These are phyloP conservation scores for Papilio machaon DNA, from an alignment of 1,140 invertebrate genomes.

Conservation along the genomic window DNA sequence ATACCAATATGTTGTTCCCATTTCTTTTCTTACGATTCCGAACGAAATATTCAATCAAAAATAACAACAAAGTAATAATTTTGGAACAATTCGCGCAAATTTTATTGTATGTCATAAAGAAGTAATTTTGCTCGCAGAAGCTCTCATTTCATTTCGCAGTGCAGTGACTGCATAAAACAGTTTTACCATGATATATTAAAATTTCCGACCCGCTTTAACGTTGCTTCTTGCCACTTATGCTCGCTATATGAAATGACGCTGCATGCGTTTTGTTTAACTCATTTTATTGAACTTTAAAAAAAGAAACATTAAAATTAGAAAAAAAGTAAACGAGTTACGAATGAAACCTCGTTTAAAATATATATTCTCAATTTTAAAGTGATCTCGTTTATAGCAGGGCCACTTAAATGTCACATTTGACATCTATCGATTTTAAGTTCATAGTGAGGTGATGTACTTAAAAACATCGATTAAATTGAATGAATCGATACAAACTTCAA, in stretches of 20 bases:
- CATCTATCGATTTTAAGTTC: too few relatives aligned
- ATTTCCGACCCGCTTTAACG: conserved; percentile 14
- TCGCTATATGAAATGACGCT: conserved; percentile 2
- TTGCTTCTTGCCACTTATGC: conserved; percentile 7
- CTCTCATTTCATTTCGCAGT: not conserved
- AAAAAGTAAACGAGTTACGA: not conserved
- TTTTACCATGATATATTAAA: conserved; percentile 33
- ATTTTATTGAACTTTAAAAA: not conserved
- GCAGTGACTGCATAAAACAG: conserved; percentile 31
- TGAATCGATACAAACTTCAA: too few relatives aligned
- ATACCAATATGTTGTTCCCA: too few relatives aligned
- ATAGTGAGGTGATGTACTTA: too few relatives aligned
- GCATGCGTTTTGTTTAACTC: conserved; percentile 15
- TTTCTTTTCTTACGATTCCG: too few relatives aligned
- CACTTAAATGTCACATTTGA: too few relatives aligned
- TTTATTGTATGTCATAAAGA: conserved; percentile 16
- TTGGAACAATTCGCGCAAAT: not conserved
- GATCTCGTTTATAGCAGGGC: too few relatives aligned
- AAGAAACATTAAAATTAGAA: not conserved
- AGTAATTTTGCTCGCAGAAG: conserved; percentile 24
- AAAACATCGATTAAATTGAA: too few relatives aligned
- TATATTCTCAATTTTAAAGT: too few relatives aligned
- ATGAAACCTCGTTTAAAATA: too few relatives aligned
- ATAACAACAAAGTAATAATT: conserved; percentile 11
- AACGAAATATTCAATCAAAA: not conserved